Evolutionary conservation across 2,797 vertebrate species (phyloP), one percentile per base, ranked within the genome.

Genomic region (Psittacula echo): DNA sequence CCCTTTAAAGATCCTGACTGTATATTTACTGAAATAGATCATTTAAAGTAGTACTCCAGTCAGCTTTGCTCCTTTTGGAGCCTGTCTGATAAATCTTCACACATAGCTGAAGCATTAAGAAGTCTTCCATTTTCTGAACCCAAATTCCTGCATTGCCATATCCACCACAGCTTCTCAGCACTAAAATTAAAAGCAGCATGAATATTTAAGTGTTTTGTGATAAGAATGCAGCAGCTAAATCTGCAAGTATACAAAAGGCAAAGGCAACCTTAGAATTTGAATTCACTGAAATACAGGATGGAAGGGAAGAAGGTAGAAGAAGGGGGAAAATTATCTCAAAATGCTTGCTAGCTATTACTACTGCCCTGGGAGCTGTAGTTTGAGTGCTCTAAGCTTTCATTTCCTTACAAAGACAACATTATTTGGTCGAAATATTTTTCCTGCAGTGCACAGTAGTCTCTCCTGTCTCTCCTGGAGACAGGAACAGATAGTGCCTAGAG

Each of bases 381-480:
- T 75, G 61, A 93, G 61, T 73, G 78, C 48, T 93, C 74, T 54
- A 77, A 77, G 68, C 72, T 93, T 87, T 62, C 66, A 89, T 85
- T 80, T 90, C 58, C 75, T 91, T 39, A 80, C 34, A 82, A 76
- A 94, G 74, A 54, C 54, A 74, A 82, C 1, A 2, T 54, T 87
- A 67, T 74, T 85, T 85, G 16, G 32, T 47, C 58, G 68, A 81
- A 96, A 45, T 93, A 64, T 85, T 90, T 86, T 75, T 92, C 50
- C 72, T 92, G 3, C 1, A 1, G 24, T 39, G 34, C 29, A 78
- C 47, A 85, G 72, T 41, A 81, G 24, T 24, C 34, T 85, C 45
- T 96, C 86, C 87, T 85, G 24, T 24, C 39, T 85, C 51, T 96
- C 86, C 87, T 89, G 84, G 67, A 96, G 65, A 93, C 37, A 93